These are phyloP conservation scores for Hydrolagus colliei DNA, from an alignment of 2,797 vertebrate genomes.

Conservation along the genomic window DNA sequence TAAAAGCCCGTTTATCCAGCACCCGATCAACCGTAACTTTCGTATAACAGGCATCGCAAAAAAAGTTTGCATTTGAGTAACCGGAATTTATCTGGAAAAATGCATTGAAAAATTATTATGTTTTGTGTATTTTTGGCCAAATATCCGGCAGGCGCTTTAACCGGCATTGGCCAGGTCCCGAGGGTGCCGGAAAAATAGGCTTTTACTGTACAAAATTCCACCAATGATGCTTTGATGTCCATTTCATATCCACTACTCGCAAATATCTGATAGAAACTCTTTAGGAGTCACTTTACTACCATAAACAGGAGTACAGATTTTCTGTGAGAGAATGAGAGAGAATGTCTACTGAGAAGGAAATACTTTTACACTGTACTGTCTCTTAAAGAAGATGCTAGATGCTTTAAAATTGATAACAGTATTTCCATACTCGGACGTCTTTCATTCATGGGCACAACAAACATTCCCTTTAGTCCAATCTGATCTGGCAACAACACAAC, in stretches of 20 bases:
- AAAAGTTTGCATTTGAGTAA: no score
- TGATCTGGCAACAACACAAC: background rate
- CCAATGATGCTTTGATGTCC: background rate
- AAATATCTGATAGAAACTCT: background rate
- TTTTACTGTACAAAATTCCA: no score
- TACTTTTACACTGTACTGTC: background rate
- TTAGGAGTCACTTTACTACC: no score
- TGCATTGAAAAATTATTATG: no score
- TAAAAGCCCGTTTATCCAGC: no score
- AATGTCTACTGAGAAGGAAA: background rate
- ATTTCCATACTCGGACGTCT: background rate
- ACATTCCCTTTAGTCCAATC: background rate
- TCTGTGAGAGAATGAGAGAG: background rate
- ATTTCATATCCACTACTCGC: background rate
- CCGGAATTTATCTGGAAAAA: no score
- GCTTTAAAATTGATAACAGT: background rate
- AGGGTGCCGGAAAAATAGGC: no score
- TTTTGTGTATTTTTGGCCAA: no score
- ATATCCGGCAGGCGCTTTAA: no score
- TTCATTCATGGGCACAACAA: background rate
- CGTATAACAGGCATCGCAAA: no score
- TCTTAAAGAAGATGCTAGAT: background rate
- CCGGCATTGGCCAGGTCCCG: no score
- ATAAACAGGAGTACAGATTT: background rate
- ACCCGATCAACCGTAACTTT: no score